Conservation (phyloP, 2,797 vertebrate genomes). For the Enteromius thamalakanensis region DNA sequence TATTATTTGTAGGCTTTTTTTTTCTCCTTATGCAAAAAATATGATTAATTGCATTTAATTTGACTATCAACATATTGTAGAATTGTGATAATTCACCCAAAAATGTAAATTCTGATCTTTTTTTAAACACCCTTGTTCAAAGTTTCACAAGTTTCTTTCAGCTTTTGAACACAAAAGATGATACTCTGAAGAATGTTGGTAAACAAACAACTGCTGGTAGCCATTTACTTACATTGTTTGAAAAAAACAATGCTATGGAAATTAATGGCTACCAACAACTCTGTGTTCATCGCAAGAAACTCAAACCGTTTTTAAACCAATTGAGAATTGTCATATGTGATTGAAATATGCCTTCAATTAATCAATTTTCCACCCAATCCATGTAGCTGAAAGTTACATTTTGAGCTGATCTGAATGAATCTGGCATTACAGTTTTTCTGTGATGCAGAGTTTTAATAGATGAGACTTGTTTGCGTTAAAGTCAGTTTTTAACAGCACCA, state of each 20-base stretch:
- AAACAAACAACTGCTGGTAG: background rate
- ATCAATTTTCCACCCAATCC: background rate
- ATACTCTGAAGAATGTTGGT: background rate
- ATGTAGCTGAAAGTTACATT: background rate
- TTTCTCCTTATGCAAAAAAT: background rate
- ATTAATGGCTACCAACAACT: background rate
- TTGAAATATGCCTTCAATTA: background rate
- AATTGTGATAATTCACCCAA: background rate
- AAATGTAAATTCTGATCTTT: background rate
- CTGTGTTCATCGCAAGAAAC: background rate
- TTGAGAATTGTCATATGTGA: background rate
- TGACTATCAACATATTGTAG: background rate
- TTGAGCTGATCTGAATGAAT: background rate
- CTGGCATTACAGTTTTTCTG: background rate
- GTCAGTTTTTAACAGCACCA: background rate
- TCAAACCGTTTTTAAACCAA: background rate
- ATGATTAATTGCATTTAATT: background rate
- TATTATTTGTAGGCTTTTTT: background rate
- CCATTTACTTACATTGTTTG: background rate
- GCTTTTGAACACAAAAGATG: background rate
- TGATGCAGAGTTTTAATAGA: background rate
- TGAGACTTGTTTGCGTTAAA: background rate
- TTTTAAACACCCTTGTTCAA: background rate
- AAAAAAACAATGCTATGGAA: background rate
- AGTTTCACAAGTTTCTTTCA: background rate